Conservation (phyloP, 2,888 invertebrate species). For the Drosophila algonquin region DNA sequence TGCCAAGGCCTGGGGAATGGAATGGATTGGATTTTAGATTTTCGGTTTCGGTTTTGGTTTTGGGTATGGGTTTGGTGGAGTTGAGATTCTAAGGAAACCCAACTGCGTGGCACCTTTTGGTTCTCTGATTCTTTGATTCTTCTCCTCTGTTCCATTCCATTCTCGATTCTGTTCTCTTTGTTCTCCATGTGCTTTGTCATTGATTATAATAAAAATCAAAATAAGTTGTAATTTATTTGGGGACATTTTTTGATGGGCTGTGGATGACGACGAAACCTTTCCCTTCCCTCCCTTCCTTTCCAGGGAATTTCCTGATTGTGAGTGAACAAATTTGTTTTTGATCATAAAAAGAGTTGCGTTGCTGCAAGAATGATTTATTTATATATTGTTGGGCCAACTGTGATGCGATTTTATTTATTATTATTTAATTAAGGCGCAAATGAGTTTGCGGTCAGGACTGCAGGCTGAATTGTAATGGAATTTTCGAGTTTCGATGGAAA, state of each 20-base stretch:
- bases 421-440: conserved; percentile 61
- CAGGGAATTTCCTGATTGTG: conserved; percentile 52
- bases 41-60: conserved; percentile 6
- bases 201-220: conserved; percentile 70
- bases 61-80: conserved; percentile 1
- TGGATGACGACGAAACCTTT: conserved; percentile 1
- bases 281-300: conserved; percentile 22
- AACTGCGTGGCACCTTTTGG: conserved; percentile 61
- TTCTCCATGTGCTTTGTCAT: conserved; percentile 61
- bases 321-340: conserved; percentile 44
- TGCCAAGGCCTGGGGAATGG: conserved; percentile 30
- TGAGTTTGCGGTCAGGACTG: conserved; percentile 36
- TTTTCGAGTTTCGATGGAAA: conserved; percentile 14
- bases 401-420: conserved; percentile 48
- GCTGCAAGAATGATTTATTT: conserved; percentile 56
- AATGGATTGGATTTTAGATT: conserved; percentile 52
- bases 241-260: conserved; percentile 46
- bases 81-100: conserved; percentile 51
- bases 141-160: conserved; percentile 1
- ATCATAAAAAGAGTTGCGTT: conserved; percentile 28
- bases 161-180: conserved; percentile 24
- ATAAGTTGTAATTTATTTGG: conserved; percentile 76
- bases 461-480: conserved; percentile 41
- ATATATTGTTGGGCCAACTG: conserved; percentile 50
- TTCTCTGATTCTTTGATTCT: background rate